phyloP scores from a whole-genome alignment of 2,797 vertebrate species.

The Pseudocheirus occidentalis region DNA sequence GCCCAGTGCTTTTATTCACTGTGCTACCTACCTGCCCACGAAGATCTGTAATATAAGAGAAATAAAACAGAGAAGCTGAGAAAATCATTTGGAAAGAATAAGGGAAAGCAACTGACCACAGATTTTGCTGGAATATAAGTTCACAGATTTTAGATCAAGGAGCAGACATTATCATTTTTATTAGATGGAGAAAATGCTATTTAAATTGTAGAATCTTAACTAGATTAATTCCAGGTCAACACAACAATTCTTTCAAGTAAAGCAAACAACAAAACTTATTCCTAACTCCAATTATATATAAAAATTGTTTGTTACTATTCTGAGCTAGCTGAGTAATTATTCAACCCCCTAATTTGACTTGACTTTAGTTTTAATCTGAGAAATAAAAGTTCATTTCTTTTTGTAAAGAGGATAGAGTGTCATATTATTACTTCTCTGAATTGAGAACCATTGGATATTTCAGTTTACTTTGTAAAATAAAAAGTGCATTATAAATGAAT shows the following conservation, averaged over 20 bases:
- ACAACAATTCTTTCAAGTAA: background rate
- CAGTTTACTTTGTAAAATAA: constrained; percentile 49
- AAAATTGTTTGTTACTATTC: constrained; percentile 31
- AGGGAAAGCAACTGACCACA: background rate
- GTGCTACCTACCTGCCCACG: fast-evolving
- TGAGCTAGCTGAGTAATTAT: constrained; percentile 52
- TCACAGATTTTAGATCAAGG: constrained; percentile 1
- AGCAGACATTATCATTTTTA: background rate
- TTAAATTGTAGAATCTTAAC: background rate
- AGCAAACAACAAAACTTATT: background rate
- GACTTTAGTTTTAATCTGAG: constrained; percentile 51
- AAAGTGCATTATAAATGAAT: constrained; percentile 20
- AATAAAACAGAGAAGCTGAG: constrained; percentile 9
- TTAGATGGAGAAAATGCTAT: background rate
- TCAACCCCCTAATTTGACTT: constrained; percentile 26
- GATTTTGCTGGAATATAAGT: background rate
- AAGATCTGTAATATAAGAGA: background rate
- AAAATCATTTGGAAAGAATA: constrained; percentile 36
- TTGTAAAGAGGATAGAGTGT: constrained; percentile 23
- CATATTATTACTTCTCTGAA: constrained; percentile 17
- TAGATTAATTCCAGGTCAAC: background rate
- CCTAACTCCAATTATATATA: background rate
- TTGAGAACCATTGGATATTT: constrained; percentile 50
- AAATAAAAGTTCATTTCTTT: constrained; percentile 30
- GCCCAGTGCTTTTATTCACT: background rate